phyloP scores from a whole-genome alignment of 2,888 invertebrate genomes.

The Arrhopalites spinosus region DNA sequence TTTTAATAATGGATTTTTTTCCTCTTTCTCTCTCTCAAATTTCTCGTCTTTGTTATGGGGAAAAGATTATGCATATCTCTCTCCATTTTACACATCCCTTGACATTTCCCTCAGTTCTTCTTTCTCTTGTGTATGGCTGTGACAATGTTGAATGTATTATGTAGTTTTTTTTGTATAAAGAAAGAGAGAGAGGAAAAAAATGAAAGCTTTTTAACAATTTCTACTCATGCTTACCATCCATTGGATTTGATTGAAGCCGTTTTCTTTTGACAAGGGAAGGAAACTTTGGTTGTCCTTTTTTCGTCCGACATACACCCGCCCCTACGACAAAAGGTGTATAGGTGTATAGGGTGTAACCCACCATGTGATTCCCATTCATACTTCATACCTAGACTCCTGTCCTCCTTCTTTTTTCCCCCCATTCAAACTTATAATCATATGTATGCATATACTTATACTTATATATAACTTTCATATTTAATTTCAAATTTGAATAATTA shows the following conservation, averaged over 20 bases:
- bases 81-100: neutral
- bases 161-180: neutral
- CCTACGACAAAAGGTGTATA: too few species aligned
- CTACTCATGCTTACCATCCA: neutral
- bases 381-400: neutral
- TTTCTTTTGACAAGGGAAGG: neutral
- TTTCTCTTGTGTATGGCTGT: neutral
- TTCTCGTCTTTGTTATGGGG: neutral
- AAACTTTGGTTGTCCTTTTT: too few species aligned
- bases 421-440: neutral
- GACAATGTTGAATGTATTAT: too few species aligned
- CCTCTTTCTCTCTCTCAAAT: neutral
- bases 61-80: neutral
- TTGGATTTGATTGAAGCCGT: conserved; percentile 7
- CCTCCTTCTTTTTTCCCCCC: neutral
- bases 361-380: neutral
- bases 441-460: too few species aligned
- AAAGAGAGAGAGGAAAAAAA: neutral
- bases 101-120: neutral
- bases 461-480: too few species aligned
- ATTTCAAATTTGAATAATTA: too few species aligned
- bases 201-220: conserved; percentile 7
- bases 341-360: too few species aligned
- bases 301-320: too few species aligned
- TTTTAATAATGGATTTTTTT: neutral